Percentiles rank a stretch among this genome's conserved stretches.
Evolutionary conservation across 2,888 invertebrate genomes (phyloP).

Genomic region (Nemoura dubitans): DNA sequence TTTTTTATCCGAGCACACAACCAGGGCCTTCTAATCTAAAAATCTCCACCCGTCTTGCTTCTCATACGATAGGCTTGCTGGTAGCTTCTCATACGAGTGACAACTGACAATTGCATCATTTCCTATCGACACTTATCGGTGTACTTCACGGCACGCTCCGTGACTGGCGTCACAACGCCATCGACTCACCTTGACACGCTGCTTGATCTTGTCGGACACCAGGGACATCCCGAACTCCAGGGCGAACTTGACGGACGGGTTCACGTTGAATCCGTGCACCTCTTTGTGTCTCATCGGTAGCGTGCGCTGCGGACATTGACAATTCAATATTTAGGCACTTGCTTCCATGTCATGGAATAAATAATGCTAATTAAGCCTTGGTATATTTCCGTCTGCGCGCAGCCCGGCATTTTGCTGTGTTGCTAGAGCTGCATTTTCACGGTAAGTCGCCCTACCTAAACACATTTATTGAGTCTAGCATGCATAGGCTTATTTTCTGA

Average conservation of each 20-base stretch:
- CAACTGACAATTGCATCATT: too few species aligned
- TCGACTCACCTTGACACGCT: slow-evolving; percentile 67
- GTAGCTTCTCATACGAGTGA: background rate
- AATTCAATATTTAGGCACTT: too few species aligned
- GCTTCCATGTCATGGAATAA: too few species aligned
- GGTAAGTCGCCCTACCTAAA: background rate
- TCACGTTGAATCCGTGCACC: slow-evolving; percentile 78
- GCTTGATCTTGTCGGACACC: slow-evolving; percentile 79
- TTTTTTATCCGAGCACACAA: too few species aligned
- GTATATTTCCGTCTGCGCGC: background rate
- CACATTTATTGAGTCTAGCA: background rate
- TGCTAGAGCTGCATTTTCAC: background rate
- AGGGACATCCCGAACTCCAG: slow-evolving; percentile 80
- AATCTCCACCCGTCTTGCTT: too few species aligned
- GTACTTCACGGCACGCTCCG: too few species aligned
- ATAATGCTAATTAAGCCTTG: too few species aligned
- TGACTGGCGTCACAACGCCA: too few species aligned
- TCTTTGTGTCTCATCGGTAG: slow-evolving; percentile 83
- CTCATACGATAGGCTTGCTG: too few species aligned
- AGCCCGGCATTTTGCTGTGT: background rate
- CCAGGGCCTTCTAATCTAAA: too few species aligned
- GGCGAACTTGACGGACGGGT: slow-evolving; percentile 78
- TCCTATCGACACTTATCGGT: too few species aligned
- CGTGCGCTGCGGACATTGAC: slow-evolving; percentile 66
- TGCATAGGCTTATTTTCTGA: too few species aligned